phyloP scores from a whole-genome alignment of 2,797 vertebrate species.

The Sorex maritimensis region DNA sequence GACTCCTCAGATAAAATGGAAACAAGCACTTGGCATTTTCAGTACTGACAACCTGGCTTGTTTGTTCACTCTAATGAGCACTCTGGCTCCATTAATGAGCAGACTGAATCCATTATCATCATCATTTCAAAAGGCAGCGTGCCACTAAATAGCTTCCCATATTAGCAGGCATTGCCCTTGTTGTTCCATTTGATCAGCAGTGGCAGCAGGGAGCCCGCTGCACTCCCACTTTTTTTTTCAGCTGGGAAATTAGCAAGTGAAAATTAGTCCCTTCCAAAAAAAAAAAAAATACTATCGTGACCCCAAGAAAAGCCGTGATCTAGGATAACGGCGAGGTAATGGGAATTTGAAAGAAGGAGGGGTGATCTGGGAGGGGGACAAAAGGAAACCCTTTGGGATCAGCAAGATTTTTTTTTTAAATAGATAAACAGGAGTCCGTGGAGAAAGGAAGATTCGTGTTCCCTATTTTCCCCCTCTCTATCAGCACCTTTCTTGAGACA shows the following conservation, averaged over 20 bases:
- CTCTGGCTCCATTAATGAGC: slow-evolving; percentile 99
- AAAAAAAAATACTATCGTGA: slow-evolving; percentile 85
- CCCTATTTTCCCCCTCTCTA: slow-evolving; percentile 89
- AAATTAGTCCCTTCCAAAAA: slow-evolving; percentile 89
- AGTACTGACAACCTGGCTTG: slow-evolving; percentile 97
- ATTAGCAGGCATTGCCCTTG: slow-evolving; percentile 98
- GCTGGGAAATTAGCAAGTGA: slow-evolving; percentile 92
- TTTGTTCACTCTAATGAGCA: slow-evolving; percentile 99
- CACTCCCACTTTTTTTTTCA: slow-evolving; percentile 89
- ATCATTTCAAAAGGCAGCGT: slow-evolving; percentile 99
- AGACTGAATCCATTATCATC: slow-evolving; percentile 99
- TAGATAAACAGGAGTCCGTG: slow-evolving; percentile 91
- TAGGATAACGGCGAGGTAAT: slow-evolving; percentile 87
- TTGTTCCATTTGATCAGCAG: slow-evolving; percentile 99
- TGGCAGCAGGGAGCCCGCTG: slow-evolving; percentile 95
- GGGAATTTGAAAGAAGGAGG: slow-evolving; percentile 76
- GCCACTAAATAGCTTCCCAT: slow-evolving; percentile 98
- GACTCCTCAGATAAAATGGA: slow-evolving; percentile 98
- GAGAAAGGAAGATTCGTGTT: slow-evolving; percentile 90
- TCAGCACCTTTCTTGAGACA: slow-evolving; percentile 95
- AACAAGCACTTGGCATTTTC: slow-evolving; percentile 99
- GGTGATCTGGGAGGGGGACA: slow-evolving; percentile 57
- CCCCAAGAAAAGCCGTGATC: slow-evolving; percentile 88
- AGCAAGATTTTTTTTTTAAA: slow-evolving; percentile 80
- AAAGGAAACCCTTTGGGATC: slow-evolving; percentile 74